Evolutionary conservation across 2,797 vertebrate genomes (phyloP).

Genomic region (Craterocephalus amniculus): DNA sequence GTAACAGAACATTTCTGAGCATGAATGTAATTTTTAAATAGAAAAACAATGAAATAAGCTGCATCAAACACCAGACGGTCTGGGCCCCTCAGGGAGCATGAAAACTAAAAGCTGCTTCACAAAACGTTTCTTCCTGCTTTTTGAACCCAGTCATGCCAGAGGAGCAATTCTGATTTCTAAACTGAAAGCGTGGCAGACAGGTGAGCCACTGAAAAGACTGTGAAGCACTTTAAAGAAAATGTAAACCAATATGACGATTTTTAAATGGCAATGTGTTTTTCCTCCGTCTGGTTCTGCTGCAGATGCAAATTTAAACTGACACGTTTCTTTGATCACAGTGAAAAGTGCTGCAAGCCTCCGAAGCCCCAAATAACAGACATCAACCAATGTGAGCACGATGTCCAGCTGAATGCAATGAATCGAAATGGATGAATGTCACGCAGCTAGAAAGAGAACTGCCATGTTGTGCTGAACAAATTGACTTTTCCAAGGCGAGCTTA

Average conservation of each 20-base stretch:
- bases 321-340: slow-evolving; percentile 2
- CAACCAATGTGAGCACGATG: background rate
- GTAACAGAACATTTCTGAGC: background rate
- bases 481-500: background rate
- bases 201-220: background rate
- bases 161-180: background rate
- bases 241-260: background rate
- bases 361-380: background rate
- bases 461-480: too few species aligned
- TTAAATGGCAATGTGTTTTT: background rate
- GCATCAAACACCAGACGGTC: background rate
- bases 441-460: background rate
- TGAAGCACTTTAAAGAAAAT: slow-evolving; percentile 7
- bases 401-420: background rate
- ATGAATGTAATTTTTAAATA: background rate
- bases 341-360: background rate
- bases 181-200: background rate
- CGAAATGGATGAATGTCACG: background rate
- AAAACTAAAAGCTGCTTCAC: slow-evolving; percentile 1
- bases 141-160: background rate
- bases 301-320: slow-evolving; percentile 10
- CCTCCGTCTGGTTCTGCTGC: background rate
- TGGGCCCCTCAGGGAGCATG: background rate
- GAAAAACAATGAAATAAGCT: background rate
- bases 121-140: background rate